Base-by-base conservation (phyloP, 2,113 vertebrate genomes). In the Lophochroa leadbeateri region DNA sequence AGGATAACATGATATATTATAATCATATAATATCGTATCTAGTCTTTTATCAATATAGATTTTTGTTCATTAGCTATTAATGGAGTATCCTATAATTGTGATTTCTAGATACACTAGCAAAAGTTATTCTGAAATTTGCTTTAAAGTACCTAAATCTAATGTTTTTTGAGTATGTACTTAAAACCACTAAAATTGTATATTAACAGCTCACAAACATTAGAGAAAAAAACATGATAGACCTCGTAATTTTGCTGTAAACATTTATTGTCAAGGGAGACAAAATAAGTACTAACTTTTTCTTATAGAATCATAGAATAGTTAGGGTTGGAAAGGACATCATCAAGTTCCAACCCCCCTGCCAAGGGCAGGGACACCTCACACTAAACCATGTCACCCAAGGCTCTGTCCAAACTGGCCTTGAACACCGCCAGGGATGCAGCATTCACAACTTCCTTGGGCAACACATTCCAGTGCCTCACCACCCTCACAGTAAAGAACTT, bases 101-200 rank as follows among this genome's bases (percentile, higher is more conserved):
- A 4, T 44, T 85, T 84, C 28, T 75, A 63, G 13, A 50, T 53
- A 53, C 33, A 53, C 25, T 63, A 75, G 20, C 5, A 69, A 55
- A 90, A 82, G 3, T 15, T 63, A 82, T 68, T 68, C 10, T 50
- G 25, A 60, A 68, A 76, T 60, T 35, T 80, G 1, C 25, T 86
- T 71, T 71, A 39, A 68, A 28, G 6, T 67, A 41, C 37, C 1
- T 50, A 70, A 50, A 79, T 55, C 5, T 10, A 37, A 78, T 67
- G 6, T 39, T 64, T 41, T 49, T 20, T 88, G 8, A 89, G 5
- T 47, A 27, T 10, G n/a, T 43, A 24, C 6, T 43, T 43, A 31
- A 75, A 70, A 11, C 0, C 4, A 35, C 3, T 31, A 79, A 41
- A 79, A 82, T 18, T 1, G 1, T n/a, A 1, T 33, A n/a, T 31